Base-by-base conservation (phyloP, 1,140 invertebrate species). In the Ctenoplectra terminalis region DNA sequence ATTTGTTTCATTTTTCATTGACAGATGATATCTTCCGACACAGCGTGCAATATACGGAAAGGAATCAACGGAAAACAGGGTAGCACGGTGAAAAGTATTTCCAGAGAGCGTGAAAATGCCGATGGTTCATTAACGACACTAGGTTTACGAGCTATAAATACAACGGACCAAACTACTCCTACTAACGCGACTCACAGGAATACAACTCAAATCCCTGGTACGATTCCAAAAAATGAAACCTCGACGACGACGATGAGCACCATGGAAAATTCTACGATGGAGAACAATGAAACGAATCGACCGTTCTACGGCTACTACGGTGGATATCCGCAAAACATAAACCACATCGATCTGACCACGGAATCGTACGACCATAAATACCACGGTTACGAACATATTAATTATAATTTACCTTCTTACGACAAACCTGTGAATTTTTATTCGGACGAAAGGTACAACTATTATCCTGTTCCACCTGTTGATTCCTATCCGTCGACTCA, bases 271-370 rank as follows among this genome's bases (percentile, higher is more conserved):
- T 31, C 40, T 3, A 74, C 71, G 2, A 26, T 5, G 11, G 46
- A 69, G 64, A 60, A 43, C 11, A 74, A 60, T 56, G 5, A 56
- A 29, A 81, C 60, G 1, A 56, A 52, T 40, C 77, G 80, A 1
- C 50, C 37, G 6, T 90, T 85, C 50, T 64, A 70, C 7, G 91
- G 90, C 8, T 92, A 93, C 64, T 93, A 91, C 34, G 88, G 86
- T n/a, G 92, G 92, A 26, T 83, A 89, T 85, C 89, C 91, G 2
- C 91, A 92, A 70, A 79, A 89, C 20, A n/a, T 93, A 23, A 64
- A 88, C 0, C 63, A 91, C 17, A 11, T 92, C 0, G 87, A 89
- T 13, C 56, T 93, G 0, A 92, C 90, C 1, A 90, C 87, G 1
- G 66, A 76, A 23, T 17, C 63, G 17, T 60, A 83, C 54, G 56